Evolutionary conservation across 2,888 invertebrate species (phyloP).

Genomic region (Fragum whitleyi): DNA sequence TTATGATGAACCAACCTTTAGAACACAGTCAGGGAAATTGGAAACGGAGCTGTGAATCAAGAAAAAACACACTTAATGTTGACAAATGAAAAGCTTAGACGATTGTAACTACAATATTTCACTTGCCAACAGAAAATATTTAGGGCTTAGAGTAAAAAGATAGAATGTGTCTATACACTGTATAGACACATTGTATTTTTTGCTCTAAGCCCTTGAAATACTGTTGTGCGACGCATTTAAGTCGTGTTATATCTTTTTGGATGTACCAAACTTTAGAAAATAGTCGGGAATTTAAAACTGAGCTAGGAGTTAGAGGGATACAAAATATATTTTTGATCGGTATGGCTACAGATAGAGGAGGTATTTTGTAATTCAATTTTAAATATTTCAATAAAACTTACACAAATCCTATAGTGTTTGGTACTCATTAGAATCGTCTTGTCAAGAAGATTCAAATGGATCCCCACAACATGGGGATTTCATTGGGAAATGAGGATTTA

Average conservation of each 20-base stretch:
- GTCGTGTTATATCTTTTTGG: slow-evolving; percentile 19
- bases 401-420: neutral
- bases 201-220: neutral
- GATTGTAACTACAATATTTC: neutral
- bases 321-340: too few relatives aligned
- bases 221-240: neutral
- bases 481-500: too few relatives aligned
- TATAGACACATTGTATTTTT: too few relatives aligned
- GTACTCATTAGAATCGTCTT: neutral
- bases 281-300: slow-evolving; percentile 69
- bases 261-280: slow-evolving; percentile 62
- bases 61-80: too few relatives aligned
- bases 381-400: too few relatives aligned
- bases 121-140: neutral
- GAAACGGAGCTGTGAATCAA: slow-evolving; percentile 51
- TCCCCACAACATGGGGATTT: too few relatives aligned
- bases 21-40: slow-evolving; percentile 69
- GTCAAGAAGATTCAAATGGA: neutral
- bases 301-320: too few relatives aligned
- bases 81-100: neutral
- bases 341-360: too few relatives aligned
- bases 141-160: too few relatives aligned
- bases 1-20: slow-evolving; percentile 57
- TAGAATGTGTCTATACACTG: too few relatives aligned
- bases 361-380: too few relatives aligned